Evolutionary conservation across 2,888 invertebrate species (phyloP), one percentile per base, ranked within the genome.

Genomic region (Eupeodes luniger): DNA sequence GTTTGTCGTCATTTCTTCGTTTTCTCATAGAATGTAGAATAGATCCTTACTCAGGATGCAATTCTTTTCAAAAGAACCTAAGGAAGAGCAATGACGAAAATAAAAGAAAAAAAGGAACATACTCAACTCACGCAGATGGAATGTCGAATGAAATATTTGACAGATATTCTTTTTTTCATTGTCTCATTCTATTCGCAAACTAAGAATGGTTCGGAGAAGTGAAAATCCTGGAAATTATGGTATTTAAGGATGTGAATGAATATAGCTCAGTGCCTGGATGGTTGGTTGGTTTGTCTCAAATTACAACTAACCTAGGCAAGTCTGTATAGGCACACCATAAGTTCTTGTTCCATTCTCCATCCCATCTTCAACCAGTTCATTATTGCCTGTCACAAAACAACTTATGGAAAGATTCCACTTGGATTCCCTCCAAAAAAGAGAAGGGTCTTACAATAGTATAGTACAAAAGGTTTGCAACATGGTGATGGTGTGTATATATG

Each of bases 311-410:
- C 44, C 44, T n/a, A 19, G 5, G 10, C 19, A 19, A 19, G 19
- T 16, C 9, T 16, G 14, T 59, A 59, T 0, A 64, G 2, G 44
- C 64, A 69, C 34, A 66, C 74, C 57, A 72, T 11, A 61, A 69
- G 57, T 59, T 40, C 40, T 61, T 69, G 61, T 55, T 6, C 34
- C 47, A 7, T 12, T 19, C 19, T 27, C 47, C 1, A 10, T 7
- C 0, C 3, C 57, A 57, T 19, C 27, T 14, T 59, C 4, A 27
- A 2, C 27, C 19, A 47, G 47, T 16, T 47, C n/a, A 59, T 53
- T 36, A 79, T 84, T 79, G 74, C 79, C 62, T 27, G 75, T 67
- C 16, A 49, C 51, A 78, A 57, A 78, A 77, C 72, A 53, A 67
- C 78, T 72, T 83, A 74, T 78, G 7, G 66, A 44, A 44, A 64